phyloP scores from a whole-genome alignment of 1,140 invertebrate genomes.

The Drosophila leontia region DNA sequence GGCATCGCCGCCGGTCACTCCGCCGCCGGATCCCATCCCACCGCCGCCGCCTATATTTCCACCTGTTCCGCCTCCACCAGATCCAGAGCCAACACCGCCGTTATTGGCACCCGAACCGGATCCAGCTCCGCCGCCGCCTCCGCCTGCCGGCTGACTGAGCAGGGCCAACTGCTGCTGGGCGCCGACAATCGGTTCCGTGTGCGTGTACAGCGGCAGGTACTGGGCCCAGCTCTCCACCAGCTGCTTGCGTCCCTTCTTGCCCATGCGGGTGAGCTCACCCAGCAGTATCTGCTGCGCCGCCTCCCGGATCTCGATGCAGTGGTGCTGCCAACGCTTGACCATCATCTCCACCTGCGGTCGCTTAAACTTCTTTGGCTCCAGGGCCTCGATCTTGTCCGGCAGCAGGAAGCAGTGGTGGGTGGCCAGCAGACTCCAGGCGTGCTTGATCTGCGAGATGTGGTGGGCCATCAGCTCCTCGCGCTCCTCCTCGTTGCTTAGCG shows the following conservation, averaged over 20 bases:
- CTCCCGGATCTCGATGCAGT: slow-evolving; percentile 98
- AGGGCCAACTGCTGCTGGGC: slow-evolving; percentile 82
- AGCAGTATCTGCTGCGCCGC: slow-evolving; percentile 97
- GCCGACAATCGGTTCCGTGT: slow-evolving; percentile 89
- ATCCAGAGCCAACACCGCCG: neutral
- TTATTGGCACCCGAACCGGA: slow-evolving; percentile 33
- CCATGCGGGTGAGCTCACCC: slow-evolving; percentile 95
- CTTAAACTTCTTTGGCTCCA: slow-evolving; percentile 93
- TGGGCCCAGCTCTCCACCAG: slow-evolving; percentile 98
- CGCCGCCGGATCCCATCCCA: slow-evolving; percentile 9
- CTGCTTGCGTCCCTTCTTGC: slow-evolving; percentile 95
- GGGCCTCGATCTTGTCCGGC: slow-evolving; percentile 93
- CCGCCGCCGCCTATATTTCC: neutral
- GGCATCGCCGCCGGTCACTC: slow-evolving; percentile 20
- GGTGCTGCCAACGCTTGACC: slow-evolving; percentile 98
- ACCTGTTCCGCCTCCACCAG: neutral
- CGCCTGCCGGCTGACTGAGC: slow-evolving; percentile 67
- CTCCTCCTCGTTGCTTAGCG: slow-evolving; percentile 88
- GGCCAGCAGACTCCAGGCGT: slow-evolving; percentile 98
- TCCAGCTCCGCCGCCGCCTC: slow-evolving; percentile 24
- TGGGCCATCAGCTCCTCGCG: slow-evolving; percentile 92
- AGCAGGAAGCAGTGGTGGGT: slow-evolving; percentile 98
- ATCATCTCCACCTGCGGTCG: slow-evolving; percentile 98
- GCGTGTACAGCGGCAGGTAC: slow-evolving; percentile 94
- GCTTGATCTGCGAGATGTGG: slow-evolving; percentile 96